Conservation (phyloP, 2,113 vertebrate species). For the Aythya baeri region DNA sequence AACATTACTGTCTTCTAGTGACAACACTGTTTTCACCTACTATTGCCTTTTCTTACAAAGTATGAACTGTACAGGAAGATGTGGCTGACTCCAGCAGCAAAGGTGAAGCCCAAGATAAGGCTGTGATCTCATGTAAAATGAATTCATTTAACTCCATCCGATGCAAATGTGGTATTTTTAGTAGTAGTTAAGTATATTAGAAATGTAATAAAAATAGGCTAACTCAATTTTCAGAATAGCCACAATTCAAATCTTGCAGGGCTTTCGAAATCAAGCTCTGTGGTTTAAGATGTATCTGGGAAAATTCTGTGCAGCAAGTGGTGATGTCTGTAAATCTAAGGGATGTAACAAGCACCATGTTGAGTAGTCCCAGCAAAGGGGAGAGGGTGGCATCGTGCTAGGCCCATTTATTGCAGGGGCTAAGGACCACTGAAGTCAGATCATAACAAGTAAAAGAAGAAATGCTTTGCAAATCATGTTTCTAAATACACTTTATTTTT, state of each 20-base stretch:
- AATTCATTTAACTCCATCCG: background rate
- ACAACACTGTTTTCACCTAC: background rate
- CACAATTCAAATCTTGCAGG: background rate
- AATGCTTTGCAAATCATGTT: background rate
- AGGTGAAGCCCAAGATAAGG: background rate
- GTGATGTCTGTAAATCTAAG: background rate
- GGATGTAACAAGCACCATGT: background rate
- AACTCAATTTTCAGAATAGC: background rate
- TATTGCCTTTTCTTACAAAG: background rate
- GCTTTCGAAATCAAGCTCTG: background rate
- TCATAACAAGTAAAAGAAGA: background rate
- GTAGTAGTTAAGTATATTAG: background rate
- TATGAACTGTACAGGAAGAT: background rate
- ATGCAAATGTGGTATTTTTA: background rate
- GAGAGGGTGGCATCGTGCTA: background rate
- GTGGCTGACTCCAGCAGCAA: background rate
- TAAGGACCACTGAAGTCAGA: background rate
- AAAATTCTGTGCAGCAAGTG: background rate
- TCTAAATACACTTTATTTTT: background rate
- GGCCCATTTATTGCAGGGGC: background rate
- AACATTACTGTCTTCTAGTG: fast-evolving
- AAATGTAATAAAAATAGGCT: background rate
- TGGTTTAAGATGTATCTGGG: background rate
- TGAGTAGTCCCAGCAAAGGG: background rate
- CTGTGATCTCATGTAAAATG: background rate